Percentiles rank a stretch among this genome's conserved stretches.
Evolutionary conservation across 2,888 invertebrate species (phyloP).

Genomic region (Penaeus monodon): DNA sequence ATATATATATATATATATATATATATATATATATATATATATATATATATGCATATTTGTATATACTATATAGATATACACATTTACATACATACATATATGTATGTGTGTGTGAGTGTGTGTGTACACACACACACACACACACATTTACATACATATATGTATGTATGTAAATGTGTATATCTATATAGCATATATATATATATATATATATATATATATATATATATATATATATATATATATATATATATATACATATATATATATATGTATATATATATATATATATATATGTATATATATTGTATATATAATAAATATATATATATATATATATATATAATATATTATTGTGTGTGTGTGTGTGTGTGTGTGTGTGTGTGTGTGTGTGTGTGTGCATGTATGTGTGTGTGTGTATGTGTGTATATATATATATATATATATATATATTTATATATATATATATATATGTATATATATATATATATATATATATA

Average conservation of each 20-base stretch:
- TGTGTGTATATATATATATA: background rate
- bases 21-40: too few relatives aligned
- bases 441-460: constrained; percentile 11
- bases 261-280: constrained; percentile 11
- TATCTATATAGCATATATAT: background rate
- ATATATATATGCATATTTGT: too few relatives aligned
- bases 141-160: too few relatives aligned
- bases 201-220: constrained; percentile 6
- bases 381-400: background rate
- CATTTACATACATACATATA: too few relatives aligned
- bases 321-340: constrained; percentile 14
- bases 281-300: constrained; percentile 3
- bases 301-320: background rate
- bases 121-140: too few relatives aligned
- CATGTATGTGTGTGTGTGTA: background rate
- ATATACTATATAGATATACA: too few relatives aligned
- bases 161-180: too few relatives aligned
- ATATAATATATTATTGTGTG: background rate
- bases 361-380: constrained; percentile 1
- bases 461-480: constrained; percentile 8
- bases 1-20: too few relatives aligned
- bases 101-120: too few relatives aligned
- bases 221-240: too few relatives aligned
- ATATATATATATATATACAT: too few relatives aligned
- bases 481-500: constrained; percentile 4